Conservation (phyloP, 1,140 invertebrate species). For the Nephila pilipes region DNA sequence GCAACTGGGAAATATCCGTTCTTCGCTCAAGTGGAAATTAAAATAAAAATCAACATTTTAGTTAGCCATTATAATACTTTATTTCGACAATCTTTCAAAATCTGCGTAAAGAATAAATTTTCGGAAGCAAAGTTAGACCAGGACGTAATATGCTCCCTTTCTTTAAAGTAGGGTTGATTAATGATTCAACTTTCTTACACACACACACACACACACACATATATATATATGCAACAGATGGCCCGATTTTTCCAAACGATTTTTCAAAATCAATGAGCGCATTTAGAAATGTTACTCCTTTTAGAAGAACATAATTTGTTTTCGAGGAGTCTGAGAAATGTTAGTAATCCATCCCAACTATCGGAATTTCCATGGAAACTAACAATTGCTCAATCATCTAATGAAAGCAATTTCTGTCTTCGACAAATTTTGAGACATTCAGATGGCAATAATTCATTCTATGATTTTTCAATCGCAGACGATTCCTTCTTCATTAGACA, state of each 20-base stretch:
- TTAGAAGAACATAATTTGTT: not conserved
- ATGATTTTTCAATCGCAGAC: not conserved
- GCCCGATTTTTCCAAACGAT: not conserved
- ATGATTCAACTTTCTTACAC: no score
- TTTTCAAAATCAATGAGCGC: not conserved
- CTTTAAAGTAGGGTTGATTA: no score
- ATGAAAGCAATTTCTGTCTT: conserved; percentile 52
- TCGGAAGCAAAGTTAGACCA: no score
- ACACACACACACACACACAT: no score
- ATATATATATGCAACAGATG: no score
- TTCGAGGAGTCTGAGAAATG: not conserved
- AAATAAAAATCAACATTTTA: no score
- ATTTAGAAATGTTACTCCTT: conserved; percentile 16
- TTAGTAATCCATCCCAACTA: conserved; percentile 31
- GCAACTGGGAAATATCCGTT: no score
- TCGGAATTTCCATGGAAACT: conserved; percentile 30
- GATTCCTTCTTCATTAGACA: conserved; percentile 4
- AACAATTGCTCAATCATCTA: conserved; percentile 58
- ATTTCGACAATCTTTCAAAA: no score
- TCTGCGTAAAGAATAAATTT: no score
- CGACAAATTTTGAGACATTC: not conserved
- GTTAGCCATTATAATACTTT: no score
- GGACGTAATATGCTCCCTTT: no score
- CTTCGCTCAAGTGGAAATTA: no score
- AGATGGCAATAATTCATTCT: not conserved